These are phyloP conservation scores for Brienomyrus brachyistius DNA, from an alignment of 2,113 vertebrate genomes.

Conservation along the genomic window DNA sequence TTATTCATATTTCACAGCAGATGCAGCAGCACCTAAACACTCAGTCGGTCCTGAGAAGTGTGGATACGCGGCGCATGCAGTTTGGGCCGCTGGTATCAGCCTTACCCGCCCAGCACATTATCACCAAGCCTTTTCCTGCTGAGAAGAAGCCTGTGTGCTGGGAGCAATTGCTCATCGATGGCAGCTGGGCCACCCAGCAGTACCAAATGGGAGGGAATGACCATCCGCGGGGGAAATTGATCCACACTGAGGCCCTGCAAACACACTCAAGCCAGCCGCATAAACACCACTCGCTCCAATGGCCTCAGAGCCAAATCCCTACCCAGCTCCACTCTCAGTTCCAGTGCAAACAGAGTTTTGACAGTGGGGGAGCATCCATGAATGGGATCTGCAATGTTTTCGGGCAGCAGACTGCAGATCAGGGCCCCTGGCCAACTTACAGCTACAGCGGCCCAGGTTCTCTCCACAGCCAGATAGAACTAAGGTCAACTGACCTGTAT, in stretches of 20 bases:
- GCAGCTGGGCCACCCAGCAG: slow-evolving; percentile 42
- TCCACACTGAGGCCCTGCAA: slow-evolving; percentile 33
- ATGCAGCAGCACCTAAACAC: slow-evolving; percentile 55
- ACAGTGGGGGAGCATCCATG: slow-evolving; percentile 16
- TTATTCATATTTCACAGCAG: slow-evolving; percentile 56
- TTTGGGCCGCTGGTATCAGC: background rate
- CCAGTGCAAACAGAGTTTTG: slow-evolving; percentile 38
- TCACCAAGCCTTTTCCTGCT: slow-evolving; percentile 11
- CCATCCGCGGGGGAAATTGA: slow-evolving; percentile 34
- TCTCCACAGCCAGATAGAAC: slow-evolving; percentile 4
- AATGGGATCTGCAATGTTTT: slow-evolving; percentile 34
- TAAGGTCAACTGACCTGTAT: background rate
- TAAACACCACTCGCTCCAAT: slow-evolving; percentile 38
- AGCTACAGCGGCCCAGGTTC: slow-evolving; percentile 18
- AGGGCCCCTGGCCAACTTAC: slow-evolving; percentile 40
- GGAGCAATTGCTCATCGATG: slow-evolving; percentile 27
- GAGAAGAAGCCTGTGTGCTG: slow-evolving; percentile 34
- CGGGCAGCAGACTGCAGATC: slow-evolving; percentile 21
- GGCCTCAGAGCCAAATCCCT: slow-evolving; percentile 26
- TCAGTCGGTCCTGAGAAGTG: slow-evolving; percentile 19
- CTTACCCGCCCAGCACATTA: background rate
- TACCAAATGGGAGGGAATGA: slow-evolving; percentile 33
- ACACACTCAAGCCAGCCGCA: slow-evolving; percentile 16
- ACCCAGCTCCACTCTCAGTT: slow-evolving; percentile 39
- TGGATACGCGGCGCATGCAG: slow-evolving; percentile 33